Conservation (phyloP, 64 coral and sea anemone genomes). For the Exaiptasia diaphana region DNA sequence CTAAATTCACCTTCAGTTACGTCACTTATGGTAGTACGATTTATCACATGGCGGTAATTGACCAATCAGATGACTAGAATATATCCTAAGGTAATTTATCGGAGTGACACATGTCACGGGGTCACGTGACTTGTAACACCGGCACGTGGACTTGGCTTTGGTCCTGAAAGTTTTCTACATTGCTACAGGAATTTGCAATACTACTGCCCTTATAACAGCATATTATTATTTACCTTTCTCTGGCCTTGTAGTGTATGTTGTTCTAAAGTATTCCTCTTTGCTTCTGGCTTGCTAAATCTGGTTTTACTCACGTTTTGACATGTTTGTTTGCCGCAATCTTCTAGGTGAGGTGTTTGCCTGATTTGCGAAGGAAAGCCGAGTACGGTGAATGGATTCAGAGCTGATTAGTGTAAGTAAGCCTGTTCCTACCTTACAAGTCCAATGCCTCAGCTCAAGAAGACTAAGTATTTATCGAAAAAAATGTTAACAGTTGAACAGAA, state of each 20-base stretch:
- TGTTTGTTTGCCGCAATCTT: constrained; percentile 14
- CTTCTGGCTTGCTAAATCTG: not conserved
- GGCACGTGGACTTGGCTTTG: constrained; percentile 79
- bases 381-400: constrained; percentile 69
- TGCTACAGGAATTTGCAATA: constrained; percentile 36
- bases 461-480: not conserved
- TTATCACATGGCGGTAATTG: not conserved
- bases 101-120: constrained; percentile 49
- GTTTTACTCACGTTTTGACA: not conserved
- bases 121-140: constrained; percentile 70
- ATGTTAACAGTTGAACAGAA: not conserved
- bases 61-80: constrained; percentile 4
- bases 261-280: not conserved
- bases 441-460: constrained; percentile 4
- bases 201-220: constrained; percentile 30
- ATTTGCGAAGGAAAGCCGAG: constrained; percentile 54
- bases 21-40: not conserved
- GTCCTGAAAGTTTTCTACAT: constrained; percentile 36
- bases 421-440: not conserved
- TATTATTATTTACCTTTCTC: not conserved
- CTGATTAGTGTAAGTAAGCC: constrained; percentile 34
- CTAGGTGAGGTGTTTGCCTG: constrained; percentile 20
- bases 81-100: not conserved
- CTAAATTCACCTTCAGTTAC: not conserved
- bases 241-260: constrained; percentile 17